phyloP scores from a whole-genome alignment of 2,113 vertebrate genomes.

The Hucho hucho region DNA sequence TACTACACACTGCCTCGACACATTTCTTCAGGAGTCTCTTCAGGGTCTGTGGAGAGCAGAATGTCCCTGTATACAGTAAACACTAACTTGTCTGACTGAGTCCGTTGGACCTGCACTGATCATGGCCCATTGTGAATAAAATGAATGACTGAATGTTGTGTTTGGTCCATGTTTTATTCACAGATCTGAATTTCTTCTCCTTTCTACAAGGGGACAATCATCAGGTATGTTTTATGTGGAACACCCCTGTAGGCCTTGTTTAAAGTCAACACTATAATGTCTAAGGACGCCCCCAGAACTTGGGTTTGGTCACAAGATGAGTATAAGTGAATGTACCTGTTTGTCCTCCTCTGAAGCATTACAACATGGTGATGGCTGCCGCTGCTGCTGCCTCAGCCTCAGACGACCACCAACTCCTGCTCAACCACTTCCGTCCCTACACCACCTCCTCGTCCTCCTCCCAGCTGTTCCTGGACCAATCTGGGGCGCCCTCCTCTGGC shows the following conservation, averaged over 20 bases:
- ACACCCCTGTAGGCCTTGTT: too few species aligned
- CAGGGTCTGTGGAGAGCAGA: too few species aligned
- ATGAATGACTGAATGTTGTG: not conserved
- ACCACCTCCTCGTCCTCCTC: slow-evolving; percentile 76
- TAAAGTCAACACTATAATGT: not conserved
- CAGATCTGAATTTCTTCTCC: slow-evolving; percentile 98
- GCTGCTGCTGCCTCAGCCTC: slow-evolving; percentile 89
- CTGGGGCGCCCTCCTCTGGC: slow-evolving; percentile 77
- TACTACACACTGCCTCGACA: not conserved
- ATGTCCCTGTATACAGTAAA: too few species aligned
- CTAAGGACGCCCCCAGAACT: not conserved
- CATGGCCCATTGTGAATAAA: not conserved
- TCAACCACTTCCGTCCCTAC: slow-evolving; percentile 92
- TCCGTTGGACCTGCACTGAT: not conserved
- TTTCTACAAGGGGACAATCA: slow-evolving; percentile 99
- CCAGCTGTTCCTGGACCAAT: slow-evolving; percentile 94
- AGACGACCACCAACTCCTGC: slow-evolving; percentile 92
- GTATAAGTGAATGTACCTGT: not conserved
- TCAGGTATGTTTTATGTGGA: slow-evolving; percentile 79
- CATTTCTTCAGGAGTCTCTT: not conserved
- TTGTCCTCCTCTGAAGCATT: slow-evolving; percentile 78
- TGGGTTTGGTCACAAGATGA: not conserved
- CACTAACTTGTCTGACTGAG: too few species aligned
- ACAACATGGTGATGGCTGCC: slow-evolving; percentile 92
- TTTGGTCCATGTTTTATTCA: slow-evolving; percentile 44